These are phyloP conservation scores for Chirona hameri DNA, from an alignment of 2,888 invertebrate genomes.

Conservation along the genomic window DNA sequence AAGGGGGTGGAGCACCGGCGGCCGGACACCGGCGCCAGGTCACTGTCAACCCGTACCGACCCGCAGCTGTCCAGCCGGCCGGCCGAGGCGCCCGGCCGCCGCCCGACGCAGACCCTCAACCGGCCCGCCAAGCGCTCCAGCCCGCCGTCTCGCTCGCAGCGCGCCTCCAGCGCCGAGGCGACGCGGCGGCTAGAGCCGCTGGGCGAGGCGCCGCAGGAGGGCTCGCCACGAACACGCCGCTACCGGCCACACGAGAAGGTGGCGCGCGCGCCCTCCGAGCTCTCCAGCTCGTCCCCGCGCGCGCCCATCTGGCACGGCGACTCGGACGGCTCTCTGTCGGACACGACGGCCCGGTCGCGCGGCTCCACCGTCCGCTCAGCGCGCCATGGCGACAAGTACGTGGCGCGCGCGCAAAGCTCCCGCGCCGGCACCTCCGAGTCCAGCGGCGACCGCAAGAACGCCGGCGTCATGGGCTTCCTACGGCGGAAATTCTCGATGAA, in stretches of 20 bases:
- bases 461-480: slow-evolving; percentile 3
- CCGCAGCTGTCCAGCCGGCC: neutral
- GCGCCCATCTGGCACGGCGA: neutral
- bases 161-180: neutral
- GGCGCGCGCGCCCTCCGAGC: neutral
- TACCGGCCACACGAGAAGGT: neutral
- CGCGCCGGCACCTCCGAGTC: neutral
- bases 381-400: neutral
- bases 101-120: neutral
- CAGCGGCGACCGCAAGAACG: neutral
- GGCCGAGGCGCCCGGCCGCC: neutral
- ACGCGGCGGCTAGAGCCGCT: neutral
- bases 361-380: neutral
- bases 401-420: neutral
- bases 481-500: slow-evolving; percentile 5
- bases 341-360: neutral
- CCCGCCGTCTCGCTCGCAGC: neutral
- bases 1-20: slow-evolving; percentile 13
- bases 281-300: slow-evolving; percentile 1
- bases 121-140: neutral
- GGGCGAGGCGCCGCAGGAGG: neutral
- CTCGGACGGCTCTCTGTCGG: slow-evolving; percentile 4
- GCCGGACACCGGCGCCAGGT: neutral
- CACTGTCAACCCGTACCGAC: neutral
- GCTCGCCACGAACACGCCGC: neutral